Percentiles rank a stretch among this genome's conserved stretches.
These are phyloP conservation scores for Armadillidium nasatum DNA, from an alignment of 1,140 invertebrate species.

Conservation along the genomic window DNA sequence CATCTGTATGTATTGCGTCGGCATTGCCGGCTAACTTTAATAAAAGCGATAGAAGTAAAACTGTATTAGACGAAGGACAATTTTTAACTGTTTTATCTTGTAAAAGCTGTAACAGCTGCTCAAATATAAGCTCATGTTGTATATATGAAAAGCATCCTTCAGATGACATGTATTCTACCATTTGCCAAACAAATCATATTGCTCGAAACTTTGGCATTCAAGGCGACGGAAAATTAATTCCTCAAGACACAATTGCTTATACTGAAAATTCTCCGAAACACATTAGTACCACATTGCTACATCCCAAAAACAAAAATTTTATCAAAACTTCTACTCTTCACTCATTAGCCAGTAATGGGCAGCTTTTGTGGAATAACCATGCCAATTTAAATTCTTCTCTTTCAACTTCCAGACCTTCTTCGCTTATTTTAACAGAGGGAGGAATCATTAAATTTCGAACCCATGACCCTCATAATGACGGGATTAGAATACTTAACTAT, in stretches of 20 bases:
- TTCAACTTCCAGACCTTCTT: constrained; percentile 49
- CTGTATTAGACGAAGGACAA: constrained; percentile 12
- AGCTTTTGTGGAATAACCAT: constrained; percentile 53
- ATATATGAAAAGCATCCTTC: constrained; percentile 26
- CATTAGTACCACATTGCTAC: constrained; percentile 26
- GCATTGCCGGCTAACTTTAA: constrained; percentile 20
- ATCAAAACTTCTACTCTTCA: constrained; percentile 54
- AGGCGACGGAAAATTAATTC: constrained; percentile 65
- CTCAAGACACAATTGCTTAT: constrained; percentile 60
- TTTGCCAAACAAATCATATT: constrained; percentile 77
- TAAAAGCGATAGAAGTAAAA: constrained; percentile 14
- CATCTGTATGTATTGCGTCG: constrained; percentile 22
- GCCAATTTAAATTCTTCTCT: constrained; percentile 50
- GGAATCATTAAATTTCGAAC: constrained; percentile 73
- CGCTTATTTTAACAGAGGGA: constrained; percentile 76
- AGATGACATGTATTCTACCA: constrained; percentile 68
- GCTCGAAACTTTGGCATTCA: constrained; percentile 73
- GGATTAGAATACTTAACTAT: constrained; percentile 26
- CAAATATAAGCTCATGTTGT: constrained; percentile 25
- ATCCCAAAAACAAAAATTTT: constrained; percentile 29
- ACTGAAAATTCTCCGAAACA: constrained; percentile 48
- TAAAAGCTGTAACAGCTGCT: constrained; percentile 26
- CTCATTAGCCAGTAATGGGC: constrained; percentile 50
- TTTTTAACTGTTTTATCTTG: constrained; percentile 21
- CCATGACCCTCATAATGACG: constrained; percentile 28